Evolutionary conservation across 2,113 vertebrate species (phyloP).

Genomic region (Toxostoma redivivum): DNA sequence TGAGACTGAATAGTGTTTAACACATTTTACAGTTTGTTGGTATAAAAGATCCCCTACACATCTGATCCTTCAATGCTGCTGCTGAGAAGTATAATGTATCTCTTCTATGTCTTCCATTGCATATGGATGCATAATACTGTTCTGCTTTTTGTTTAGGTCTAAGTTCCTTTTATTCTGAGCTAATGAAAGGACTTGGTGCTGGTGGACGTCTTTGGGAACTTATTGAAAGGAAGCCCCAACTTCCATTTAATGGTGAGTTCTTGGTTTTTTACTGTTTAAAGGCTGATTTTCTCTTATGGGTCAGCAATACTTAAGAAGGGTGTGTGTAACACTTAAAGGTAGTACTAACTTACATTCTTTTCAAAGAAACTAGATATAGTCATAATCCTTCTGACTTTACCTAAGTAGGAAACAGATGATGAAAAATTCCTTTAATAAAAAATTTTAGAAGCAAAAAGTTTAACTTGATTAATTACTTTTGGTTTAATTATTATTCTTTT

Average conservation of each 20-base stretch:
- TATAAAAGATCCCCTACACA: background rate
- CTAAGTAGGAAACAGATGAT: background rate
- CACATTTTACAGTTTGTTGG: background rate
- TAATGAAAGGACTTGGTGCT: slow-evolving; percentile 97
- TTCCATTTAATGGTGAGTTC: slow-evolving; percentile 84
- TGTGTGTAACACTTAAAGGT: background rate
- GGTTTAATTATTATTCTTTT: background rate
- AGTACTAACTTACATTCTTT: background rate
- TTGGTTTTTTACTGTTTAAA: background rate
- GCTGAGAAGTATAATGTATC: background rate
- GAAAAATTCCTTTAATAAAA: background rate
- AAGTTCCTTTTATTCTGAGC: slow-evolving; percentile 94
- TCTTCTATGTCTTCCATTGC: background rate
- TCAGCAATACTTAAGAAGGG: background rate
- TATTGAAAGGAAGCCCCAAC: slow-evolving; percentile 84
- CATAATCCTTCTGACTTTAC: background rate
- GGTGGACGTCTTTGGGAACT: slow-evolving; percentile 95
- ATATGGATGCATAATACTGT: background rate
- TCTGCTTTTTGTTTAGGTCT: slow-evolving; percentile 75
- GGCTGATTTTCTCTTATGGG: background rate
- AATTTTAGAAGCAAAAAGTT: background rate
- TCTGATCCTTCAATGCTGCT: background rate
- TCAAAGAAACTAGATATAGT: background rate
- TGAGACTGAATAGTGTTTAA: background rate
- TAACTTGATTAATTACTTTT: background rate